A percentile compares a stretch with the other conserved stretches of the same genome.
phyloP scores from a whole-genome alignment of 1,140 invertebrate species.

The Danaus plexippus region DNA sequence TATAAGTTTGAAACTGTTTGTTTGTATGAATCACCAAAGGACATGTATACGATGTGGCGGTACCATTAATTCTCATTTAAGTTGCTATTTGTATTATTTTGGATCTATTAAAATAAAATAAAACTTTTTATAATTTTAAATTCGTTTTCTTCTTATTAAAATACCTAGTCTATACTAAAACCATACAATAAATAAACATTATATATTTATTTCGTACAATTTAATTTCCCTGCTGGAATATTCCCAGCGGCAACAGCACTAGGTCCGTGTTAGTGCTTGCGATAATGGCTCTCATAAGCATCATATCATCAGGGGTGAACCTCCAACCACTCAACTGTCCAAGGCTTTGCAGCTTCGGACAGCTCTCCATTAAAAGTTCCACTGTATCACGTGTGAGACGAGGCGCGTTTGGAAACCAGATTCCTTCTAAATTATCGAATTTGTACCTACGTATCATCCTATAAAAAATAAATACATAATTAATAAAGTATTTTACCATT shows the following conservation, averaged over 20 bases:
- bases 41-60: constrained; percentile 10
- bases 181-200: constrained; percentile 8
- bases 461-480: constrained; percentile 19
- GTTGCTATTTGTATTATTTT: neutral
- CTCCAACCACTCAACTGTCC: constrained; percentile 77
- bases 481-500: neutral
- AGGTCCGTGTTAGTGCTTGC: constrained; percentile 75
- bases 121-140: constrained; percentile 1
- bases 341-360: constrained; percentile 74
- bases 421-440: constrained; percentile 73
- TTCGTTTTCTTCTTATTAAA: neutral
- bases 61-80: constrained; percentile 22
- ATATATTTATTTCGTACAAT: constrained; percentile 2
- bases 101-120: neutral
- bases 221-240: constrained; percentile 63
- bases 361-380: constrained; percentile 75
- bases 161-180: no score
- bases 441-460: constrained; percentile 73
- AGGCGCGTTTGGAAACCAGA: constrained; percentile 77
- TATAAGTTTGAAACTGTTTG: no score
- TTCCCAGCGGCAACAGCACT: constrained; percentile 71
- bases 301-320: constrained; percentile 75
- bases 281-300: constrained; percentile 74
- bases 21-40: constrained; percentile 13
- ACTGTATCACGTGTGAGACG: constrained; percentile 73